These are phyloP conservation scores for Drosophila tripunctata DNA, from an alignment of 2,888 invertebrate genomes.

Conservation along the genomic window DNA sequence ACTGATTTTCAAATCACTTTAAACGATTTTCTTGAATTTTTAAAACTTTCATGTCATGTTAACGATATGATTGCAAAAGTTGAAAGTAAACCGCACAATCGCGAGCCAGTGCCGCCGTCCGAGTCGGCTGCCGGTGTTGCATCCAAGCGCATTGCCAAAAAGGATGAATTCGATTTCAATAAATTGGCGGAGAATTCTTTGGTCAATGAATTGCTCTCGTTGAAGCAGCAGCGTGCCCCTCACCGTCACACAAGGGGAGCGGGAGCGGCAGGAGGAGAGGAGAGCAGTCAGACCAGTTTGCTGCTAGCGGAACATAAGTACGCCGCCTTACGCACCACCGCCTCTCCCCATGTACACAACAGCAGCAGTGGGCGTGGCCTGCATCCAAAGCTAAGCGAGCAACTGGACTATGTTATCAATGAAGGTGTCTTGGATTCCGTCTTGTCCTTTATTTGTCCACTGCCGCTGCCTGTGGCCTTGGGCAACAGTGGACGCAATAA, in stretches of 20 bases:
- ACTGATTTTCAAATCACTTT: conserved; percentile 79
- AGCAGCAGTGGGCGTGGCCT: conserved; percentile 57
- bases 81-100: conserved; percentile 54
- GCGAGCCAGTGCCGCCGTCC: conserved; percentile 61
- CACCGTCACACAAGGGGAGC: conserved; percentile 4
- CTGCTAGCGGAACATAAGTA: conserved; percentile 33
- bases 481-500: conserved; percentile 27
- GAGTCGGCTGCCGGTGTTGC: conserved; percentile 34
- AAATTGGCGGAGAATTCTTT: conserved; percentile 81
- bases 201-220: conserved; percentile 77
- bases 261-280: conserved; percentile 24
- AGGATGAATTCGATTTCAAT: conserved; percentile 77
- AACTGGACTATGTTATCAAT: conserved; percentile 87
- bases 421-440: conserved; percentile 94
- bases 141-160: conserved; percentile 60
- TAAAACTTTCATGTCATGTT: conserved; percentile 84
- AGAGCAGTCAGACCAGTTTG: conserved; percentile 18
- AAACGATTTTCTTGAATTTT: conserved; percentile 83
- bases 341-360: conserved; percentile 41
- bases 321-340: conserved; percentile 39
- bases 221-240: conserved; percentile 38
- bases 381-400: conserved; percentile 80
- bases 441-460: conserved; percentile 88
- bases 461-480: conserved; percentile 59
- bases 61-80: conserved; percentile 82